Base-by-base conservation (phyloP, 2,888 invertebrate genomes). In the Tetragonula carbonaria region DNA sequence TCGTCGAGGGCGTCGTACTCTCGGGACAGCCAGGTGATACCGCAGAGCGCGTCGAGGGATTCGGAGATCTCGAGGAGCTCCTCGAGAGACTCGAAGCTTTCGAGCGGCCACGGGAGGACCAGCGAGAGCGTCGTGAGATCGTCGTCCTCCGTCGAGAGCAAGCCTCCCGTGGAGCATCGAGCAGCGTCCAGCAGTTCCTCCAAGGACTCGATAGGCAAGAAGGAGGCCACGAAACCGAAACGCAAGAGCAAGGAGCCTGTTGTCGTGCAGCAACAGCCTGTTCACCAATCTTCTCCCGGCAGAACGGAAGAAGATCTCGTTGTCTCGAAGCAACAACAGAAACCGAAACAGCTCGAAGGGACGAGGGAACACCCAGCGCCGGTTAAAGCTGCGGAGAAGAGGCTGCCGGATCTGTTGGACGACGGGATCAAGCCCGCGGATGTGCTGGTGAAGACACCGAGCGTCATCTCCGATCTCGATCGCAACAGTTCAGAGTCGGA, bases 401-500 rank as follows among this genome's bases (percentile, higher is more conserved):
- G 94, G 74, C 18, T 74, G 74, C 18, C 74, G 6, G 95, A 95
- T 76, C 91, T 93, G 21, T 90, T 82, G 4, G 88, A 87, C 65
- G 85, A 84, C 8, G 72, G 83, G 3, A 23, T 80, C 2, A 68
- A 72, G 70, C 75, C 86, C 0, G 80, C 71, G 18, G 90, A 87
- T 2, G 82, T 83, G 14, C 81, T 93, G 8, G 86, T 88, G 2
- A 94, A 93, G 65, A 88, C 93, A 2, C 86, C 93, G 6, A 94
- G 93, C 77, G 85, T 93, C 8, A 85, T 92, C 38, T 93, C 93
- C 1, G 94, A 94, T 62, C 82, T 93, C 21, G 94, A 95, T 74
- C 94, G 93, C 82, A 94, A 94, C 59, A 95, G 95, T 75, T 97
- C 97, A 0, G 97, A 97, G 91, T 97, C 97, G 21, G 97, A 97